Conservation (phyloP, 1,140 invertebrate genomes). For the Streblospio benedicti region DNA sequence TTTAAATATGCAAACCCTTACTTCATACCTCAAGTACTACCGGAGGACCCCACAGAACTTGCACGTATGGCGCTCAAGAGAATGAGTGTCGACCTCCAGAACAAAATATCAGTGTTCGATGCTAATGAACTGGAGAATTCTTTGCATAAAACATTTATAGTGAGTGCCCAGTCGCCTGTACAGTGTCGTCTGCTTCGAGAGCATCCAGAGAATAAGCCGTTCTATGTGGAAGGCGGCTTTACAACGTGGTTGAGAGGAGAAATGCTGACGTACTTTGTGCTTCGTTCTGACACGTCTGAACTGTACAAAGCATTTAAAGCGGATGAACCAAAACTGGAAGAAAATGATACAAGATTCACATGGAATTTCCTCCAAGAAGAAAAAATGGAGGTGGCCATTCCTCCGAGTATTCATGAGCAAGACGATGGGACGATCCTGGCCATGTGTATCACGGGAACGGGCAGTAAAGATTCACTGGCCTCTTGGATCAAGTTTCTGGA, state of each 20-base stretch:
- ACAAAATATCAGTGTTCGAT: slow-evolving; percentile 61
- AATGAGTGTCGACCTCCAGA: slow-evolving; percentile 77
- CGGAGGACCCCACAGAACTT: slow-evolving; percentile 66
- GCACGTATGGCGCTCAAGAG: slow-evolving; percentile 75
- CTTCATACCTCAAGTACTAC: slow-evolving; percentile 46
- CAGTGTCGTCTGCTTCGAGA: slow-evolving; percentile 67
- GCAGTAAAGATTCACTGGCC: slow-evolving; percentile 74
- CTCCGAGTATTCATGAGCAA: slow-evolving; percentile 75
- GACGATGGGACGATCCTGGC: slow-evolving; percentile 82
- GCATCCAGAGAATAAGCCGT: slow-evolving; percentile 59
- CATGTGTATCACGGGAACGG: slow-evolving; percentile 67
- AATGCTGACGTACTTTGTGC: slow-evolving; percentile 73
- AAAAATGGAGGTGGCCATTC: slow-evolving; percentile 27
- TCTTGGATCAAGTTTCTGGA: slow-evolving; percentile 86
- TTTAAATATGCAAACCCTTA: slow-evolving; percentile 49
- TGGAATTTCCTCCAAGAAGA: neutral
- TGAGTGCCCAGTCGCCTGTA: slow-evolving; percentile 71
- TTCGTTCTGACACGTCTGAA: slow-evolving; percentile 58
- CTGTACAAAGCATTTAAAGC: slow-evolving; percentile 23
- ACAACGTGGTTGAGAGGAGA: slow-evolving; percentile 67
- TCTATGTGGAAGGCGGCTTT: slow-evolving; percentile 83
- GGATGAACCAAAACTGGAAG: slow-evolving; percentile 40
- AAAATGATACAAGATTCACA: slow-evolving; percentile 18
- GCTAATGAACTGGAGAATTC: slow-evolving; percentile 60
- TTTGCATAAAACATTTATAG: slow-evolving; percentile 86